These are phyloP conservation scores for Trichonephila clavipes DNA, from an alignment of 1,140 invertebrate species.

Conservation along the genomic window DNA sequence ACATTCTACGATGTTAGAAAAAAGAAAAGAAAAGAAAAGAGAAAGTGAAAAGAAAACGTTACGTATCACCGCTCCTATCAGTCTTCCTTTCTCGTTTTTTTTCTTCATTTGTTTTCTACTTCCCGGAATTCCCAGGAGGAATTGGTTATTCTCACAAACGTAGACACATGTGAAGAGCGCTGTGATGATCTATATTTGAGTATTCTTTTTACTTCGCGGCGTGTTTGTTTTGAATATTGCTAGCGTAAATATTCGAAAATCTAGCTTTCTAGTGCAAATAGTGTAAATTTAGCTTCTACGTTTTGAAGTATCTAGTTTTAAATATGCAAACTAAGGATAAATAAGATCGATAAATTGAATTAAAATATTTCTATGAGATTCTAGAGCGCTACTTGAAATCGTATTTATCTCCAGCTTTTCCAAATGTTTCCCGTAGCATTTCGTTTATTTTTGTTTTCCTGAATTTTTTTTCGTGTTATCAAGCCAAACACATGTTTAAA, in stretches of 20 bases:
- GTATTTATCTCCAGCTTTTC: not conserved
- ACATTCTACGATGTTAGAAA: not conserved
- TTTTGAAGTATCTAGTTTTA: not conserved
- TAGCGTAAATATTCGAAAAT: slow-evolving; percentile 2
- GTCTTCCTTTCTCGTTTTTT: not conserved
- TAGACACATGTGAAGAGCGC: slow-evolving; percentile 9
- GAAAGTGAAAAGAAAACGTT: slow-evolving; percentile 1
- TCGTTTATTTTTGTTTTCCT: not conserved
- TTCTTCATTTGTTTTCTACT: not conserved
- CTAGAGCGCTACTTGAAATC: not conserved
- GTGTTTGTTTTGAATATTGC: slow-evolving; percentile 19
- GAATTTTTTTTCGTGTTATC: not conserved
- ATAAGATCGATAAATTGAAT: not conserved
- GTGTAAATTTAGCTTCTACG: not conserved
- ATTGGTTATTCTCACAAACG: not conserved
- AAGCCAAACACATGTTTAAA: too few relatives aligned
- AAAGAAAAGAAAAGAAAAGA: not conserved
- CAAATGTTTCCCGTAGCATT: not conserved
- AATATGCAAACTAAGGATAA: not conserved
- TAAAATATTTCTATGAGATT: not conserved
- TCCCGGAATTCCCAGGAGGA: not conserved
- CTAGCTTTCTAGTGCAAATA: not conserved
- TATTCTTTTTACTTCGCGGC: not conserved
- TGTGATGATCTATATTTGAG: slow-evolving; percentile 26
- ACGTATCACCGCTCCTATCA: not conserved